Base-by-base conservation (phyloP, 1,140 invertebrate species). In the Caenorhabditis latens region DNA sequence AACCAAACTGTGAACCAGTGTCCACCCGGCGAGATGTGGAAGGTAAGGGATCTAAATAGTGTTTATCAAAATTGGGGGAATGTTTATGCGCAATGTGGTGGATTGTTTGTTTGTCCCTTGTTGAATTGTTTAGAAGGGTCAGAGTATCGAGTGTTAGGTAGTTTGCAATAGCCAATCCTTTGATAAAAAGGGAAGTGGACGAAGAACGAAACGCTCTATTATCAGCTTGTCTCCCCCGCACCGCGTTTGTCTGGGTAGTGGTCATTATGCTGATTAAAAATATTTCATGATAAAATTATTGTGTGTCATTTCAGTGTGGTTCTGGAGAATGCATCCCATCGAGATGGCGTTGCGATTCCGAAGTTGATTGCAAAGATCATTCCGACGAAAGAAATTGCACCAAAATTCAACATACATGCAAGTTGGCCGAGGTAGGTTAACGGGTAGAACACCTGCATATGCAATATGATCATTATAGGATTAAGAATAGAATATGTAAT, bases 261-360 rank as follows among this genome's bases (percentile, higher is more conserved):
- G 57, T 58, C 57, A 58, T 6, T 43, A 67, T 13, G 42, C 32
- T 53, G 16, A 53, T 53, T 16, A 55, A 19, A 5, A 40, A 13
- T 43, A 61, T 50, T 53, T 8, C 19, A 9, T 11, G 42, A 61
- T 53, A 7, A 40, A 84, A 43, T 48, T 8, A 89, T 43, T 24
- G 24, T 8, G 11, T 42, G 9, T 79, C 19, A 14, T 71, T 85
- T 58, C 42, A 75, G 53, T 79, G 85, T 43, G 42, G 48, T 8
- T 67, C 53, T 9, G 67, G 67, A 0, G 46, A 75, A 84, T 87
- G 24, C 24, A 90, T 86, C 61, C 48, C 57, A 79, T 87, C 95
- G 46, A 94, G 95, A 40, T 90, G 63, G 75, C n/a, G n/a, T 19
- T 90, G 88, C 79, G 86, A 91, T 75, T 84, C 89, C 9, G 55